Base-by-base conservation (phyloP, 1,140 invertebrate species). In the Drosophila nigromelanica region DNA sequence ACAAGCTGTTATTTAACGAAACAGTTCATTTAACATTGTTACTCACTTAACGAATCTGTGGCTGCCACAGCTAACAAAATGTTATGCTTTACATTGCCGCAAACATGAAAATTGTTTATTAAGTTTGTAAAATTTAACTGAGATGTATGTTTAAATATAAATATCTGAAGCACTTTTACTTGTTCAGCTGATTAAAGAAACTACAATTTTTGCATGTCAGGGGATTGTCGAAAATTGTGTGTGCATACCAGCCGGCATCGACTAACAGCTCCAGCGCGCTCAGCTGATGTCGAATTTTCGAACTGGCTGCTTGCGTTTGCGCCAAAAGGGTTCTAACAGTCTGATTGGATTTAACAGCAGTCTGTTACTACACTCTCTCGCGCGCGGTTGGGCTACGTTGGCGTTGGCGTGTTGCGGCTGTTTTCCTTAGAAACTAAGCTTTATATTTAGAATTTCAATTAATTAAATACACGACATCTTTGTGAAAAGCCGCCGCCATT, bases 221-320 rank as follows among this genome's bases (percentile, higher is more conserved):
- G 39, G n/a, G 5, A 40, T 40, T 40, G 5, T 14, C n/a, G 39
- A 11, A 45, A 21, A 21, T 5, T 7, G 21, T 51, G 37, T 8
- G 24, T 51, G 37, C 60, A 27, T 51, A 55, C 27, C 18, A 64
- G 68, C 47, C 33, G 11, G 30, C 6, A 5, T n/a, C 40, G 54
- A 43, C 59, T 40, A 52, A 47, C 47, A 59, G 33, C 54, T 35
- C 62, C 54, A 33, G 62, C 5, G 14, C 18, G 21, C 27, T 14
- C 69, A 72, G 69, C 69, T 72, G 69, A 21, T 72, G 27, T 59
- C 69, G 69, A 72, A 59, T 30, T 67, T 72, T 72, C 69, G 62
- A 21, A 52, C 62, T 45, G 14, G 7, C 37, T 48, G 39, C 62
- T 27, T 72, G 69, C 69, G 69, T 33, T 58, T 67, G 62, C 69